Base-by-base conservation (phyloP, 2,113 vertebrate species). In the Podarcis cretensis region DNA sequence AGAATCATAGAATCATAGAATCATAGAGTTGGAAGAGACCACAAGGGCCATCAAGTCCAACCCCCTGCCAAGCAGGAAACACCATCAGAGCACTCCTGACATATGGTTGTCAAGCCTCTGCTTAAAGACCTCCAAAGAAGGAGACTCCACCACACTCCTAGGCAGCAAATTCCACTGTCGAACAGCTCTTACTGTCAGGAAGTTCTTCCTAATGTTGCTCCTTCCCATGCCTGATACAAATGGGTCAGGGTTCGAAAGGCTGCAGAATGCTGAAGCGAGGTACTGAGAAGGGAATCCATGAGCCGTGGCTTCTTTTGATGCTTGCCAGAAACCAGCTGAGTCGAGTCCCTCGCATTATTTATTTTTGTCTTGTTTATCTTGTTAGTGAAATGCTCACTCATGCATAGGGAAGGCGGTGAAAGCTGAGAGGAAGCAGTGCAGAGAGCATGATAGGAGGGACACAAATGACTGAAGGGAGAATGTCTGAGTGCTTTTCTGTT, bases 351-450 rank as follows among this genome's bases (percentile, higher is more conserved):
- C 6, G 9, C 85, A 4, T 83, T 87, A 16, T 91, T 91, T 92
- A 86, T 83, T 92, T 25, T 83, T 69, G 73, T 21, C 74, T 89
- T 89, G 37, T 90, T 90, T 86, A 27, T 65, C 48, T 78, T 82
- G 54, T 81, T 87, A 73, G 30, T n/a, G 5, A 85, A 81, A 21
- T 77, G 43, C 59, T 83, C 80, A 21, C 71, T 89, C 78, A 43
- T 69, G 83, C 76, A 37, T 63, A 77, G 71, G 65, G 87, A 4
- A 81, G 77, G 30, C 8, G 16, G n/a, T 18, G 73, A 63, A 87
- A 90, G 30, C 40, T 35, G 77, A 81, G 35, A 92, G 63, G 2
- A 65, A 80, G 35, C n/a, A 57, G 6, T 78, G 89, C 13, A 32
- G 71, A 65, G 40, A 6, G 14, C 20, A 79, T 81, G 68, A 7